Evolutionary conservation across 2,888 invertebrate species (phyloP), one percentile per base, ranked within the genome.

Genomic region (Lycaena phlaeas): DNA sequence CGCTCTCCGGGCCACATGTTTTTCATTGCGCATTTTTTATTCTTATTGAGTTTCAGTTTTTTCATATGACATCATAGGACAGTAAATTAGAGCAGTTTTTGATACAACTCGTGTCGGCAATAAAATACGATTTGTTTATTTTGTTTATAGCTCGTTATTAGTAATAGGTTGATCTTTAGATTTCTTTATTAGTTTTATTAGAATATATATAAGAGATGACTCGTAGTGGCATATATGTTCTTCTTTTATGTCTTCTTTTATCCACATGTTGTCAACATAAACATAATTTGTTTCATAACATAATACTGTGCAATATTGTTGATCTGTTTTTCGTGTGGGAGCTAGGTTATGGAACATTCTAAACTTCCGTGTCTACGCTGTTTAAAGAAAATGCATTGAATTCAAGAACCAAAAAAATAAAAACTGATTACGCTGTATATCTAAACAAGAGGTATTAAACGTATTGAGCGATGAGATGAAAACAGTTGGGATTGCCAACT

Each of bases 21-120:
- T 70, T 70, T 69, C 68, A 69, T 63, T 66, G 73, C 69, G 64
- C 61, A 57, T 71, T 69, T 71, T 78, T 75, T 75, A 58, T 68
- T 65, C 64, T 68, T 68, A 61, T 68, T 68, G 59, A 52, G 57
- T 55, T 38, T 51, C 54, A 61, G 54, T 57, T 50, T 56, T n/a
- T n/a, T 34, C 29, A 31, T 48, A 67, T 70, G 70, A 68, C 69
- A 69, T 74, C 70, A 70, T 61, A 60, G 58, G 59, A 57, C 64
- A 61, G 66, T 72, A 74, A 77, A 76, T 76, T 75, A 65, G 72
- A 71, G 56, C 71, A 71, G 63, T 68, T 72, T 76, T 74, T 67
- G 56, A 68, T 48, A 63, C 64, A 68, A 66, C 69, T 69, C 70
- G 68, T 72, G 73, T 67, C 60, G 59, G 67, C 58, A 66, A 69